Conservation (phyloP, 2,113 vertebrate genomes). For the Heterotis niloticus region DNA sequence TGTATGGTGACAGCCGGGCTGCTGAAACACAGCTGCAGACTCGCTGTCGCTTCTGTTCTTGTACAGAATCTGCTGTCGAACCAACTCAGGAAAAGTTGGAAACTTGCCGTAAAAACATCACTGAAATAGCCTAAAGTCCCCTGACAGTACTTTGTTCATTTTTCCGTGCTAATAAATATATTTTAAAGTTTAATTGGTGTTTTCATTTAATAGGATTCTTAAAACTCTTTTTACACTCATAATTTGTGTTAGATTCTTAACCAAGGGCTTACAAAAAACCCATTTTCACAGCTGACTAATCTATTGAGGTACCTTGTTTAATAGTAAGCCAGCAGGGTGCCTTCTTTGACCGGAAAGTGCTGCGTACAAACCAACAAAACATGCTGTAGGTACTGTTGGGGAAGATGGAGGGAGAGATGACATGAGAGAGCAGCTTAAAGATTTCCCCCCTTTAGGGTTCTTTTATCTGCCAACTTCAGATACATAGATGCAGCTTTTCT, state of each 20-base stretch:
- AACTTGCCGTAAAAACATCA: constrained; percentile 11
- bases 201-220: not conserved
- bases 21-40: not conserved
- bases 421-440: not conserved
- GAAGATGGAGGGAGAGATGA: not conserved
- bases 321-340: no score
- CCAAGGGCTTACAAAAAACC: not conserved
- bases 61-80: not conserved
- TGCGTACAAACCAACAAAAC: no score
- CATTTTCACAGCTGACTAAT: no score
- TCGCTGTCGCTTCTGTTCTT: not conserved
- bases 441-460: not conserved
- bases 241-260: not conserved
- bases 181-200: constrained; percentile 5
- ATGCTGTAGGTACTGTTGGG: not conserved
- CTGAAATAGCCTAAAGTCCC: not conserved
- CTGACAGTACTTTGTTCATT: constrained; percentile 13
- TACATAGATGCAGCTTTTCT: not conserved
- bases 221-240: no score
- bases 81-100: constrained; percentile 22
- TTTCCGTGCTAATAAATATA: constrained; percentile 19
- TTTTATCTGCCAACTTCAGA: not conserved
- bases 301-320: no score
- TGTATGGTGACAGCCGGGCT: not conserved
- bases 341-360: no score